A percentile compares a stretch with the other conserved stretches of the same genome.
phyloP scores from a whole-genome alignment of 2,797 vertebrate genomes.

The Scolopax bukidnonensis region DNA sequence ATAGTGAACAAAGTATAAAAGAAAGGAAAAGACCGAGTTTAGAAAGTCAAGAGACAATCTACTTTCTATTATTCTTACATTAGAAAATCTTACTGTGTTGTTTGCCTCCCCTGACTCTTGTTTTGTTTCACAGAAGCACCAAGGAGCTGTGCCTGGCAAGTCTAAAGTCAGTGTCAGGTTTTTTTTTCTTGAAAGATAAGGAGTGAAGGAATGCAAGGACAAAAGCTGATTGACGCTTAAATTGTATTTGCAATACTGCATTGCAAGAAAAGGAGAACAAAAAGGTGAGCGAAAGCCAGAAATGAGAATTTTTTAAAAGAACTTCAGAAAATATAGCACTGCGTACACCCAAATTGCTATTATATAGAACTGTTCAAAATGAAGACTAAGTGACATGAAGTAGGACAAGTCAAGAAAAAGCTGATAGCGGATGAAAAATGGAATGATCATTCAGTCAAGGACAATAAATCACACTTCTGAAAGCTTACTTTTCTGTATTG shows the following conservation, averaged over 20 bases:
- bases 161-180: not conserved
- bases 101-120: not conserved
- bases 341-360: not conserved
- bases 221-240: slow-evolving; percentile 18
- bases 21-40: not conserved
- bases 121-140: not conserved
- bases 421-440: not conserved
- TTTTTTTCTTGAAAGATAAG: not conserved
- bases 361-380: not conserved
- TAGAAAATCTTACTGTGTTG: not conserved
- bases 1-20: not conserved
- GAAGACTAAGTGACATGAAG: not conserved
- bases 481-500: not conserved
- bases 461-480: not conserved
- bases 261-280: not conserved
- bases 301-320: not conserved
- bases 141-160: not conserved
- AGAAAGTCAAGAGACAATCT: not conserved
- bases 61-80: not conserved
- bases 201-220: not conserved
- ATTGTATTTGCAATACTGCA: not conserved
- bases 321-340: not conserved
- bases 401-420: slow-evolving; percentile 10
- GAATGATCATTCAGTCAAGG: not conserved
- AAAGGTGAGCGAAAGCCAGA: not conserved